Evolutionary conservation across 2,797 vertebrate genomes (phyloP).

Genomic region (Poeciliopsis gracilis): DNA sequence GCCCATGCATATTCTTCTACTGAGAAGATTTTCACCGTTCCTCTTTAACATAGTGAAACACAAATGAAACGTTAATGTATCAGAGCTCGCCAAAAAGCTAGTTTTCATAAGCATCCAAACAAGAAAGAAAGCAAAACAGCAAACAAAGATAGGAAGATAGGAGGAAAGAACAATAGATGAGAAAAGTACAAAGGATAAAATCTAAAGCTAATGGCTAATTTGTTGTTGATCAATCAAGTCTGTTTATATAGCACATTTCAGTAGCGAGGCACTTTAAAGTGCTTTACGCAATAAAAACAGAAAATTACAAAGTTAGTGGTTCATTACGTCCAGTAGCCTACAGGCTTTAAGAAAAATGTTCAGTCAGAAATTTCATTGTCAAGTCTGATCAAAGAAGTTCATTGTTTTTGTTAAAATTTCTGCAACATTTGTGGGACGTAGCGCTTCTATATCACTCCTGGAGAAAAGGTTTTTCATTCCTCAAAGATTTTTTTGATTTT

Average conservation of each 20-base stretch:
- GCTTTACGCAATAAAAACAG: no score
- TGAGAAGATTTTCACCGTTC: slow-evolving; percentile 5
- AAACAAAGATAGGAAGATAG: neutral
- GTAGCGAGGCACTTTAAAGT: no score
- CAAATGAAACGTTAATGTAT: neutral
- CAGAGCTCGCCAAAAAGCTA: neutral
- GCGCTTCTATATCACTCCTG: neutral
- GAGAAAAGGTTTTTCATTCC: neutral
- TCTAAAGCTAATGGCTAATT: neutral
- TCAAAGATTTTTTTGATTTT: neutral
- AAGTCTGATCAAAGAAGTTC: neutral
- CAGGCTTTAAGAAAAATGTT: neutral
- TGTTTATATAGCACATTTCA: no score
- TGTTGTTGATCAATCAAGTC: no score
- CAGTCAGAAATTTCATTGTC: neutral
- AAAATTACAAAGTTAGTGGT: neutral
- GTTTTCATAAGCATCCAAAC: neutral
- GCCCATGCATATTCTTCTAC: neutral
- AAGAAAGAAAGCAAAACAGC: neutral
- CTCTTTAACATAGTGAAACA: slow-evolving; percentile 2
- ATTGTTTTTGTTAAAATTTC: neutral
- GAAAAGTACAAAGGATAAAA: no score
- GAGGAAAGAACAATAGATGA: neutral
- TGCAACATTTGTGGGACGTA: neutral
- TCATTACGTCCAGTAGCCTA: neutral